Percentiles rank a stretch among this genome's conserved stretches.
Conservation (phyloP, 2,888 invertebrate species). For the Mesoligia furuncula region DNA sequence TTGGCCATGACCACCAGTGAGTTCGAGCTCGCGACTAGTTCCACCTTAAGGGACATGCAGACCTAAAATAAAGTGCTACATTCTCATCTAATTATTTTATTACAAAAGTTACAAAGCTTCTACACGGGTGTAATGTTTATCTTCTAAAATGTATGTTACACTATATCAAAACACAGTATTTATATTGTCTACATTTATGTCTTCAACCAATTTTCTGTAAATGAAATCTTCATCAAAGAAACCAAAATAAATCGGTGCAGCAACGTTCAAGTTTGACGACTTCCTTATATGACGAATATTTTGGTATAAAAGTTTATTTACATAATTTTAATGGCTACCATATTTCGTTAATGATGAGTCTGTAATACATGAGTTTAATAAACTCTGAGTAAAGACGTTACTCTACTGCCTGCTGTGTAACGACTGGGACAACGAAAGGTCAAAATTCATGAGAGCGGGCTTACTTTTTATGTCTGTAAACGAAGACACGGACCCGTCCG, state of each 20-base stretch:
- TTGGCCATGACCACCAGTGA: too few species aligned
- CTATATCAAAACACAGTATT: not conserved
- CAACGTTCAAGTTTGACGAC: constrained; percentile 61
- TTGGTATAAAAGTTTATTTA: constrained; percentile 63
- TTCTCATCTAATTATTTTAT: not conserved
- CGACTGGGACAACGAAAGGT: not conserved
- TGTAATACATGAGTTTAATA: constrained; percentile 41
- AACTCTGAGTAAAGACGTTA: not conserved
- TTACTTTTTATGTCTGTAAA: not conserved
- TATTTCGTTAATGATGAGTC: constrained; percentile 48
- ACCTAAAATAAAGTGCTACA: not conserved
- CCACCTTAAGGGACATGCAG: too few species aligned
- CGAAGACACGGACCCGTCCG: not conserved
- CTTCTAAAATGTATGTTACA: constrained; percentile 3
- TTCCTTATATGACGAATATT: constrained; percentile 64
- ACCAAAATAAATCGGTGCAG: constrained; percentile 52
- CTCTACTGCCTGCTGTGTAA: not conserved
- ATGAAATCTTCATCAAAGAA: constrained; percentile 60
- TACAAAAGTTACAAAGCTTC: not conserved
- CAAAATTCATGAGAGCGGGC: not conserved
- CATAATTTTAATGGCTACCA: constrained; percentile 59
- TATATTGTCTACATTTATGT: not conserved
- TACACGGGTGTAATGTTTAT: not conserved
- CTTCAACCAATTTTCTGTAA: constrained; percentile 15
- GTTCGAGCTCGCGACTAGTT: too few species aligned